phyloP scores from a whole-genome alignment of 1,140 invertebrate genomes.

The Zophobas morio region DNA sequence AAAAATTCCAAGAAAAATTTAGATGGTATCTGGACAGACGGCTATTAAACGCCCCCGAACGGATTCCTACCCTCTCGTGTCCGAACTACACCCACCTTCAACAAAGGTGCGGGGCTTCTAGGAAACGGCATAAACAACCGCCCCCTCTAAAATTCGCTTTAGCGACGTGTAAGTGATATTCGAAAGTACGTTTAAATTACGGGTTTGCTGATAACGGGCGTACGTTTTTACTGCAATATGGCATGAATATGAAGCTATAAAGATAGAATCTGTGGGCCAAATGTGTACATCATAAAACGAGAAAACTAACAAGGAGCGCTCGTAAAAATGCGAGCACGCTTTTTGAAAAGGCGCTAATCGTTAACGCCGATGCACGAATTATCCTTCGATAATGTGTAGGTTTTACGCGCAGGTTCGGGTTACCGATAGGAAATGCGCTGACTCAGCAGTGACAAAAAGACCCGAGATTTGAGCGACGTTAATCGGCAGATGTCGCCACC shows the following conservation, averaged over 20 bases:
- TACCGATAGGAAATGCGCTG: too few species aligned
- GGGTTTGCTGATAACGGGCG: slow-evolving; percentile 30
- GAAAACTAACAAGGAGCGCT: slow-evolving; percentile 40
- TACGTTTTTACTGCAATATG: slow-evolving; percentile 47
- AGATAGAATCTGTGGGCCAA: slow-evolving; percentile 38
- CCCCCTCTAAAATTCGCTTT: background rate
- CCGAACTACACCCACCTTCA: background rate
- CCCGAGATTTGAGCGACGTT: too few species aligned
- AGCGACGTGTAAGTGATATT: background rate
- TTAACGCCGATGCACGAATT: background rate
- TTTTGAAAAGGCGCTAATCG: slow-evolving; percentile 33
- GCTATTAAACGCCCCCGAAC: background rate
- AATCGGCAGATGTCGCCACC: too few species aligned
- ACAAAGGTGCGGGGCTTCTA: background rate
- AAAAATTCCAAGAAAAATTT: slow-evolving; percentile 23
- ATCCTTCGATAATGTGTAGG: background rate
- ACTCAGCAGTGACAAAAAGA: too few species aligned
- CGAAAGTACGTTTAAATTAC: slow-evolving; percentile 47
- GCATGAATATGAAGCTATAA: slow-evolving; percentile 48
- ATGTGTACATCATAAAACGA: slow-evolving; percentile 40
- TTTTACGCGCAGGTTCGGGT: too few species aligned
- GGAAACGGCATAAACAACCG: background rate
- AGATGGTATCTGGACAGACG: slow-evolving; percentile 20
- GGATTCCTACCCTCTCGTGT: background rate
- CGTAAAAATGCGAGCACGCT: slow-evolving; percentile 30